Conservation (phyloP, 2,888 invertebrate genomes). For the Dione juno region DNA sequence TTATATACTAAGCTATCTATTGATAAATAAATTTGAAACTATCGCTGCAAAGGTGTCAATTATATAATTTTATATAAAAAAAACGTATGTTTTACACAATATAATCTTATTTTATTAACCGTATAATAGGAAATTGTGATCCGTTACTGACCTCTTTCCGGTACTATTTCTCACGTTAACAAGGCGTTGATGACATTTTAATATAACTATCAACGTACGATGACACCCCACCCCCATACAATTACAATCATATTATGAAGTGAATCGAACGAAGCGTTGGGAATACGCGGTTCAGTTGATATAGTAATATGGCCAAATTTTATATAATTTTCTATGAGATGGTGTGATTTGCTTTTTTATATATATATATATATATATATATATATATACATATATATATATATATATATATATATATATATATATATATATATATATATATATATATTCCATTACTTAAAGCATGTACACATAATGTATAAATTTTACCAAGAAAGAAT, state of each 20-base stretch:
- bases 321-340: constrained; percentile 4
- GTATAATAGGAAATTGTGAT: constrained; percentile 56
- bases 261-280: constrained; percentile 52
- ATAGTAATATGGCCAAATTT: constrained; percentile 1
- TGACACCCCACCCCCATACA: constrained; percentile 44
- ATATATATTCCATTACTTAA: too few relatives aligned
- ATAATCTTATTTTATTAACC: constrained; percentile 36
- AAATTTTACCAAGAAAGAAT: too few relatives aligned
- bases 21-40: too few relatives aligned
- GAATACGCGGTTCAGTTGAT: constrained; percentile 37
- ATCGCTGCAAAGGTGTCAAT: not conserved
- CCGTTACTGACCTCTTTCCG: constrained; percentile 56
- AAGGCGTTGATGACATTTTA: constrained; percentile 58
- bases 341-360: not conserved
- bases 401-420: too few relatives aligned
- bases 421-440: too few relatives aligned
- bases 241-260: constrained; percentile 46
- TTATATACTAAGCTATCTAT: too few relatives aligned
- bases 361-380: too few relatives aligned
- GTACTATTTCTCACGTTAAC: constrained; percentile 50
- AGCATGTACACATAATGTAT: too few relatives aligned
- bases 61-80: constrained; percentile 3
- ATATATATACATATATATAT: too few relatives aligned
- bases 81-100: not conserved
- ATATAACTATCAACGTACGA: constrained; percentile 47